Evolutionary conservation across 2,797 vertebrate species (phyloP), one percentile per base, ranked within the genome.

Genomic region (Nyctibius grandis): DNA sequence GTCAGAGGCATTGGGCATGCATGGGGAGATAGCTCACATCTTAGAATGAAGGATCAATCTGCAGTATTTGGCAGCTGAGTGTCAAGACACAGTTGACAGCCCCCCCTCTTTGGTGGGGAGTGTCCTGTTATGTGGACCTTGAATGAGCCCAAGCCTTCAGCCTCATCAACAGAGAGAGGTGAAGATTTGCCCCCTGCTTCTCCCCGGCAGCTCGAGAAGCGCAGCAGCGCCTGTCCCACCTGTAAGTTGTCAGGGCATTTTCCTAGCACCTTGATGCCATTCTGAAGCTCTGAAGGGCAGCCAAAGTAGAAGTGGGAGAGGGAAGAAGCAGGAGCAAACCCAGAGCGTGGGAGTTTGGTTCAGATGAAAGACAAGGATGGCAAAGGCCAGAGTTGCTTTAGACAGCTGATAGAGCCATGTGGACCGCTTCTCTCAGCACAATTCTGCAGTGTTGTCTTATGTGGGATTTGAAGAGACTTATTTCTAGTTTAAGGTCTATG

Each of bases 401-500:
- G 50, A 18, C 0, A 14, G 56, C 45, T 0, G 0, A 17, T 64
- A 40, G 7, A 59, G 64, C n/a, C 42, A 33, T 0, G 2, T 40
- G 67, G 29, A 65, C 23, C 3, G 2, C 42, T 60, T 13, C 16
- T 92, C n/a, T 42, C 36, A 54, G 42, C 50, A 54, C 44, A 29
- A 1, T 51, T 75, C 54, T 64, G 42, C 7, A 3, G 8, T 34
- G 51, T 51, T 40, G 33, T 40, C 34, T 68, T 75, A 29, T 0
- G 0, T 9, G 50, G 59, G 17, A 48, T 69, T 90, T 86, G 36
- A 63, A 73, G 28, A 86, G 21, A 67, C 33, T 76, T 3, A 4
- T 63, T 90, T 88, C 33, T 31, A 92, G 57, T 81, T 88, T 51
- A 76, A 60, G 63, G 44, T 82, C 50, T 56, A 47, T 67, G 40